Percentiles rank a stretch among this genome's conserved stretches.
These are phyloP conservation scores for Armadillidium nasatum DNA, from an alignment of 1,140 invertebrate species.

Conservation along the genomic window DNA sequence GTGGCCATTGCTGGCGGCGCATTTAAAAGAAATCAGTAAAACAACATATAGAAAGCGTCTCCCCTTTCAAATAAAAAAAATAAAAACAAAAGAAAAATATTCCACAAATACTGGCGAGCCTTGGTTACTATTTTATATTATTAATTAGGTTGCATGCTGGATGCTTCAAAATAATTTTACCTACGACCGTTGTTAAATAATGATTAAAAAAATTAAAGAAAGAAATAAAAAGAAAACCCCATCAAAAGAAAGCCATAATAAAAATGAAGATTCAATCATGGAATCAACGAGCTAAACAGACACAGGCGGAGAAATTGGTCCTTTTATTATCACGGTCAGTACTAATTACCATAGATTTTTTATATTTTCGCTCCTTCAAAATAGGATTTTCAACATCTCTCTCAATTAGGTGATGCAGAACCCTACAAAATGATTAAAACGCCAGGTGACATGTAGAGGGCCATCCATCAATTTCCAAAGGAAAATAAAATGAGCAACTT, in stretches of 20 bases:
- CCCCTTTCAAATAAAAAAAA: not conserved
- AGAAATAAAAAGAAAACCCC: not conserved
- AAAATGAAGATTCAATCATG: not conserved
- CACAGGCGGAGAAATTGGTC: not conserved
- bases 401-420: not conserved
- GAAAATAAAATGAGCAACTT: slow-evolving; percentile 1
- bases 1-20: too few relatives aligned
- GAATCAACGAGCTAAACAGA: slow-evolving; percentile 2
- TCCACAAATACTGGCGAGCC: slow-evolving; percentile 1
- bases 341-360: not conserved
- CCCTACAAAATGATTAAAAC: not conserved
- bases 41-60: not conserved
- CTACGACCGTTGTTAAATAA: not conserved
- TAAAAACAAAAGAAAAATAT: not conserved
- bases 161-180: not conserved
- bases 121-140: slow-evolving; percentile 10
- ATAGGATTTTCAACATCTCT: slow-evolving; percentile 3
- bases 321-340: not conserved
- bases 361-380: not conserved
- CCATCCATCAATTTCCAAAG: not conserved
- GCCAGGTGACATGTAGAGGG: not conserved
- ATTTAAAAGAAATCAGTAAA: not conserved
- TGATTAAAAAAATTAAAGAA: too few relatives aligned
- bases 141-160: slow-evolving; percentile 7
- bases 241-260: slow-evolving; percentile 4